Evolutionary conservation across 2,797 vertebrate species (phyloP).

Genomic region (Hephaestus fuliginosus): DNA sequence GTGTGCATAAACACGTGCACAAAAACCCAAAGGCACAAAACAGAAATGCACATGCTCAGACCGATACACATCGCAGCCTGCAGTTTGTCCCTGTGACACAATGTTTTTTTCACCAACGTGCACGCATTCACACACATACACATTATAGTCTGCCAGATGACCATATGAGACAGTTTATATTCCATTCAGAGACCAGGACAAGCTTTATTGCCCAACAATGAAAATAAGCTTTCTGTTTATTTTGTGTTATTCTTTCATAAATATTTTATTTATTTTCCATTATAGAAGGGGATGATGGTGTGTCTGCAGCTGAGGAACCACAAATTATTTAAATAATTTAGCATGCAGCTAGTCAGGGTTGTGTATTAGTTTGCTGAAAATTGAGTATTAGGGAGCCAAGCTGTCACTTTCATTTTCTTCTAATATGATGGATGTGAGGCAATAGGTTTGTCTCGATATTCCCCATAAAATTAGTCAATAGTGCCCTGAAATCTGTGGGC

Average conservation of each 20-base stretch:
- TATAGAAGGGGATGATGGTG: slow-evolving; percentile 53
- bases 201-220: slow-evolving; percentile 60
- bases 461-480: not conserved
- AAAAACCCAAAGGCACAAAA: slow-evolving; percentile 52
- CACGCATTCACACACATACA: not conserved
- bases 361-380: slow-evolving; percentile 28
- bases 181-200: slow-evolving; percentile 56
- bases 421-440: slow-evolving; percentile 26
- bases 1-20: not conserved
- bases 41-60: slow-evolving; percentile 47
- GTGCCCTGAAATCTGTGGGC: not conserved
- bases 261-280: slow-evolving; percentile 76
- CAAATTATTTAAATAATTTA: slow-evolving; percentile 74
- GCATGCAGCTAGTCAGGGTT: slow-evolving; percentile 38
- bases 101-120: not conserved
- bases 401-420: slow-evolving; percentile 30
- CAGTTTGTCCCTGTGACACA: slow-evolving; percentile 50
- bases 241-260: slow-evolving; percentile 71
- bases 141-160: slow-evolving; percentile 27
- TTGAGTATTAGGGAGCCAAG: slow-evolving; percentile 9
- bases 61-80: slow-evolving; percentile 49
- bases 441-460: not conserved
- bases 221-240: slow-evolving; percentile 73
- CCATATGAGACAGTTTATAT: slow-evolving; percentile 65
- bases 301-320: slow-evolving; percentile 61